phyloP scores from a whole-genome alignment of 2,888 invertebrate genomes.

The Tiliacea aurago region DNA sequence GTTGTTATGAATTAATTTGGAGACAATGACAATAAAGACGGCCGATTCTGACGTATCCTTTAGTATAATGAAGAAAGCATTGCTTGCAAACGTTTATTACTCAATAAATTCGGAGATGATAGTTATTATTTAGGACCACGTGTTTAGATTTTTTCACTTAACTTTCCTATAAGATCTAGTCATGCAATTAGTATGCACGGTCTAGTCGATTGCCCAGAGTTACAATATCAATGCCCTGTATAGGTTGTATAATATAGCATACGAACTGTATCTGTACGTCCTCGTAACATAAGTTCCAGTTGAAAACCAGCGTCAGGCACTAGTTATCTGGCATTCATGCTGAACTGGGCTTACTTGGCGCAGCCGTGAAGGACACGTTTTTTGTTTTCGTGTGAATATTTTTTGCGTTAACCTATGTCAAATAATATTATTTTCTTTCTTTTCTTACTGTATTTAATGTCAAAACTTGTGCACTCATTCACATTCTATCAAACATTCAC shows the following conservation, averaged over 20 bases:
- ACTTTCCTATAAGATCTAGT: not conserved
- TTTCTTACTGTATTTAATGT: not conserved
- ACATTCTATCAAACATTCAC: constrained; percentile 12
- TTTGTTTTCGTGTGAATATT: not conserved
- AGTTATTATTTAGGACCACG: not conserved
- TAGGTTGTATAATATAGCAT: not conserved
- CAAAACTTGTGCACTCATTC: not conserved
- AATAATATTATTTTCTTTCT: not conserved
- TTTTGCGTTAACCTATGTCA: not conserved
- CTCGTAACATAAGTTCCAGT: not conserved
- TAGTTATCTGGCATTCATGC: not conserved
- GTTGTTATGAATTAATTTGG: not conserved
- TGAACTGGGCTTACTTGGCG: not conserved
- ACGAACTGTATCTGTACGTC: not conserved
- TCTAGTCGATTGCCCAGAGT: not conserved
- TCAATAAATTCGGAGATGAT: not conserved
- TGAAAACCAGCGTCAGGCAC: not conserved
- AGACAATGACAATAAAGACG: too few relatives aligned
- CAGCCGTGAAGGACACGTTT: not conserved
- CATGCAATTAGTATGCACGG: not conserved
- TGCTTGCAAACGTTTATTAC: not conserved
- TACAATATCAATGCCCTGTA: not conserved
- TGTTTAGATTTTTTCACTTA: not conserved
- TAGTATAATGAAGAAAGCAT: not conserved
- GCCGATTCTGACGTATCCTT: not conserved